Conservation (phyloP, 2,888 invertebrate genomes). For the Lycocerus yunnanus region DNA sequence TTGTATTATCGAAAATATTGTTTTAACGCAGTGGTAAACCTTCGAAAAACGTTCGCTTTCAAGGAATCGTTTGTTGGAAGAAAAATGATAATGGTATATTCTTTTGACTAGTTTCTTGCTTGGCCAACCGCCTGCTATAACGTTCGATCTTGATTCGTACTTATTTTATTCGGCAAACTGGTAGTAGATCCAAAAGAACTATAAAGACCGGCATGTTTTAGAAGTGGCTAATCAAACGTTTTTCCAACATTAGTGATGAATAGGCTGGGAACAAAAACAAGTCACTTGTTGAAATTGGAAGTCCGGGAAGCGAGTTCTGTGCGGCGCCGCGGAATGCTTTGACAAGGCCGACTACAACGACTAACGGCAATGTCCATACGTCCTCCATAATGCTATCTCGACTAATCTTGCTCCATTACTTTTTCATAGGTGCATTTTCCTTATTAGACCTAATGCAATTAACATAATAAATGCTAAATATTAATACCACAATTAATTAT, state of each 20-base stretch:
- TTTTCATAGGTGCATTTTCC: background rate
- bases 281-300: slow-evolving; percentile 55
- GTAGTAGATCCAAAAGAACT: slow-evolving; percentile 27
- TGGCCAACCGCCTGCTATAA: slow-evolving; percentile 6
- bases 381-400: slow-evolving; percentile 11
- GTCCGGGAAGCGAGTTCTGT: slow-evolving; percentile 50
- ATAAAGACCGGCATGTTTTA: slow-evolving; percentile 32
- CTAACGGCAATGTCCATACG: slow-evolving; percentile 31
- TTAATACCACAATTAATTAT: background rate
- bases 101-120: background rate
- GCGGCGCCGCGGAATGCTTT: slow-evolving; percentile 52
- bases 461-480: background rate
- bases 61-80: background rate
- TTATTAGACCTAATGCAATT: background rate
- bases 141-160: slow-evolving; percentile 14
- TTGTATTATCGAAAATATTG: background rate
- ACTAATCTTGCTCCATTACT: background rate
- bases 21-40: background rate
- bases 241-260: slow-evolving; percentile 40
- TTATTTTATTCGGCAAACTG: slow-evolving; percentile 24
- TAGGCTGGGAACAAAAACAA: slow-evolving; percentile 52
- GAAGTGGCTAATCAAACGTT: slow-evolving; percentile 35
- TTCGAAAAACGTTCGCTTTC: background rate
- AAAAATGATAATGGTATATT: background rate
- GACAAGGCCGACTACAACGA: slow-evolving; percentile 47